Base-by-base conservation (phyloP, 2,113 vertebrate genomes). In the Charina bottae region DNA sequence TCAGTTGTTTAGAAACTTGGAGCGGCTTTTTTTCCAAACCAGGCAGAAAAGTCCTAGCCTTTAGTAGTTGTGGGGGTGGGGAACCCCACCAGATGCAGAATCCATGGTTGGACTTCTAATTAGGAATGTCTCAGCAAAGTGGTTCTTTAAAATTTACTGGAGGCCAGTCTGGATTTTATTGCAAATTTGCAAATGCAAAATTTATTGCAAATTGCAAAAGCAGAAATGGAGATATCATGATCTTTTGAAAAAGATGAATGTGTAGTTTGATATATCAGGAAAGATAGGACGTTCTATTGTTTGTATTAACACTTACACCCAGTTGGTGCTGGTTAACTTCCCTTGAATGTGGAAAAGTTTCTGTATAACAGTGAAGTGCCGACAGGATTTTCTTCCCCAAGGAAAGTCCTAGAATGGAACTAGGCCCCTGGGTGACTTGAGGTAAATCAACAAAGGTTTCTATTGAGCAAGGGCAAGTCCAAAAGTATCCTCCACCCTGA, bases 251-350 rank as follows among this genome's bases (percentile, higher is more conserved):
- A 49, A 23, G 24, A 12, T 83, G 91, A 88, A 37, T 0, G 46
- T 93, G 83, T 37, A 55, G 62, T 53, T 0, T 46, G 58, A 94
- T 94, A 94, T 15, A 72, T 1, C 9, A 2, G 24, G 62, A 85
- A 93, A 9, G 0, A 13, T 2, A 11, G 7, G 7, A 90, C 11
- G 58, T 58, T 59, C 8, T 24, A 28, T 24, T 86, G 89, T 26
- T 83, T 85, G 0, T 13, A 90, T 11, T 49, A n/a, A 60, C 4
- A 6, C n/a, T 28, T 59, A 23, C 13, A 64, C 89, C 91, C 2
- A 0, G 37, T 53, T 62, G 56, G 56, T 0, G 23, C 54, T 83
- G 53, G 24, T 11, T 0, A 2, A 78, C 72, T 42, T 78, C 37
- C 33, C 72, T 78, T 33, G 17, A 2, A 55, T 93, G 88, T 53